These are phyloP conservation scores for Ciconia nigra DNA, from an alignment of 2,797 vertebrate genomes.

Conservation along the genomic window DNA sequence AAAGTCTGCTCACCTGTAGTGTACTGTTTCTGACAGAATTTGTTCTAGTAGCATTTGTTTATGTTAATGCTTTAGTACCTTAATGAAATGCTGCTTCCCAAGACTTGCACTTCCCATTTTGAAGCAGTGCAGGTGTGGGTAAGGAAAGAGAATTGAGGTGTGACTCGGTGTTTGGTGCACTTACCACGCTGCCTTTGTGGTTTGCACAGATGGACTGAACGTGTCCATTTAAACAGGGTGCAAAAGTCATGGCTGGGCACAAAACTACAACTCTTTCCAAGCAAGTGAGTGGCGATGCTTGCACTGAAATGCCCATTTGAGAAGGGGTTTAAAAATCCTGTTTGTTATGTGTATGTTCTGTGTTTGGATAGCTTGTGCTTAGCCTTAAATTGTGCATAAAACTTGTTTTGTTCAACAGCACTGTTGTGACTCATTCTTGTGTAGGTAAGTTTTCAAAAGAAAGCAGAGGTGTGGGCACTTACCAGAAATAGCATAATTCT, in stretches of 20 bases:
- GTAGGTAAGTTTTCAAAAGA: constrained; percentile 22
- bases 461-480: constrained; percentile 5
- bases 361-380: background rate
- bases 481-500: constrained; percentile 20
- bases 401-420: constrained; percentile 25
- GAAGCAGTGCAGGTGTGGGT: background rate
- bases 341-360: background rate
- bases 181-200: background rate
- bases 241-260: background rate
- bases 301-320: background rate
- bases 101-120: background rate
- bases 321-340: background rate
- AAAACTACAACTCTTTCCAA: background rate
- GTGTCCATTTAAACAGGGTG: rapidly evolving
- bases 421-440: constrained; percentile 31
- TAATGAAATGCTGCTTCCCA: background rate
- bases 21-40: background rate
- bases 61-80: background rate
- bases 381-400: background rate
- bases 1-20: background rate
- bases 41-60: background rate
- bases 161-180: background rate
- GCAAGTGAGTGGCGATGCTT: background rate
- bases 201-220: rapidly evolving
- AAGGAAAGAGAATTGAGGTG: background rate